phyloP scores from a whole-genome alignment of 2,113 vertebrate species.

The western clawed frog (Xenopus tropicalis) region DNA sequence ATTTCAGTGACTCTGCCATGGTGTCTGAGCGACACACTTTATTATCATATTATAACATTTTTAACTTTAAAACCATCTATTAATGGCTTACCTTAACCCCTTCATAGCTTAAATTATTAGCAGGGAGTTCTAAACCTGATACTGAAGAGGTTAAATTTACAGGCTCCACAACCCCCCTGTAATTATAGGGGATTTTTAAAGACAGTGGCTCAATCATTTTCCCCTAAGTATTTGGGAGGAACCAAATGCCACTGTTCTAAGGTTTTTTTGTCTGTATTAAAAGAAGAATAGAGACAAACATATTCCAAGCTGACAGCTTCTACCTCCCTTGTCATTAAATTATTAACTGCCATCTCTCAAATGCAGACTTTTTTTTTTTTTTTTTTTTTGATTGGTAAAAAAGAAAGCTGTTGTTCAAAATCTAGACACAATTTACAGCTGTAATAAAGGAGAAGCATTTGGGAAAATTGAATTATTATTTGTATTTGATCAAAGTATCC shows the following conservation, averaged over 20 bases:
- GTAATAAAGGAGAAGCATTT: constrained; percentile 24
- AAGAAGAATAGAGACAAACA: constrained; percentile 39
- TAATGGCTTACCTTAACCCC: neutral
- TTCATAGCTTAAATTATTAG: neutral
- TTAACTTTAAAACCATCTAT: too few relatives aligned
- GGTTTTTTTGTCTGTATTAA: constrained; percentile 41
- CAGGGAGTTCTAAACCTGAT: too few relatives aligned
- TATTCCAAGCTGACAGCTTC: constrained; percentile 38
- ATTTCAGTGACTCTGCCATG: too few relatives aligned
- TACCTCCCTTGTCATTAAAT: constrained; percentile 43
- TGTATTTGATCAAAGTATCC: neutral
- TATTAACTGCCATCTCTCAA: constrained; percentile 44
- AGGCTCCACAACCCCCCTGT: constrained; percentile 5
- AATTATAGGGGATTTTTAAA: constrained; percentile 39
- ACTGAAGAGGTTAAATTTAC: constrained; percentile 59
- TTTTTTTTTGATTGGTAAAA: neutral
- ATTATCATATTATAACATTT: too few relatives aligned
- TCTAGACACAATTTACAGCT: constrained; percentile 35
- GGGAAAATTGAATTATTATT: neutral
- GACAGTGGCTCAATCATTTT: constrained; percentile 36
- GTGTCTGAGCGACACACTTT: too few relatives aligned
- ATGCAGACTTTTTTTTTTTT: constrained; percentile 32
- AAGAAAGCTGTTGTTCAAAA: constrained; percentile 24
- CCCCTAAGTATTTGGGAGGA: constrained; percentile 41
- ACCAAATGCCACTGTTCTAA: constrained; percentile 41